Conservation (phyloP, 2,113 vertebrate genomes). For the Felis chaus region DNA sequence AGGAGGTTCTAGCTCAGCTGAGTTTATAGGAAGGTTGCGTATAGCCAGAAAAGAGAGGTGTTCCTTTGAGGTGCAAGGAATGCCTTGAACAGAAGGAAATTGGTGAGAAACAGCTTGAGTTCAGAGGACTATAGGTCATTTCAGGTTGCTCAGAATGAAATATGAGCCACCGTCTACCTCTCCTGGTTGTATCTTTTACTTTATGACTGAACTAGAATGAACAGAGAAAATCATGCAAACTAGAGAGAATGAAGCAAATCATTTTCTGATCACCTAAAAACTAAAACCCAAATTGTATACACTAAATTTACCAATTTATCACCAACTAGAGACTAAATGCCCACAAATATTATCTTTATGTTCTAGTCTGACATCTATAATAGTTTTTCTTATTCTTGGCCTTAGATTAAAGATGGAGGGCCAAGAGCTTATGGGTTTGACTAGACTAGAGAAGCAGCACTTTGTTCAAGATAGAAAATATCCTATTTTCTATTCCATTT, state of each 20-base stretch:
- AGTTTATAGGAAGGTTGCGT: neutral
- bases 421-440: neutral
- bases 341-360: neutral
- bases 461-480: neutral
- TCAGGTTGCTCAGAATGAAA: neutral
- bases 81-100: neutral
- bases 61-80: neutral
- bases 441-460: neutral
- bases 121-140: neutral
- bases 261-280: neutral
- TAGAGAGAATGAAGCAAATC: neutral
- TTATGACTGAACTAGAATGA: neutral
- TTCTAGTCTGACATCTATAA: neutral
- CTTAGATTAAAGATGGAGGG: neutral
- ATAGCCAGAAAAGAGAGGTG: neutral
- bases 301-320: neutral
- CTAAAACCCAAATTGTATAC: neutral
- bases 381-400: conserved; percentile 1
- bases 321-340: neutral
- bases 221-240: neutral
- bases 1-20: neutral
- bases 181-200: neutral
- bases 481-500: neutral
- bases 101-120: neutral
- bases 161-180: neutral